A percentile compares a stretch with the other conserved stretches of the same genome.
Conservation (phyloP, 2,797 vertebrate genomes). For the Galaxias olidus region DNA sequence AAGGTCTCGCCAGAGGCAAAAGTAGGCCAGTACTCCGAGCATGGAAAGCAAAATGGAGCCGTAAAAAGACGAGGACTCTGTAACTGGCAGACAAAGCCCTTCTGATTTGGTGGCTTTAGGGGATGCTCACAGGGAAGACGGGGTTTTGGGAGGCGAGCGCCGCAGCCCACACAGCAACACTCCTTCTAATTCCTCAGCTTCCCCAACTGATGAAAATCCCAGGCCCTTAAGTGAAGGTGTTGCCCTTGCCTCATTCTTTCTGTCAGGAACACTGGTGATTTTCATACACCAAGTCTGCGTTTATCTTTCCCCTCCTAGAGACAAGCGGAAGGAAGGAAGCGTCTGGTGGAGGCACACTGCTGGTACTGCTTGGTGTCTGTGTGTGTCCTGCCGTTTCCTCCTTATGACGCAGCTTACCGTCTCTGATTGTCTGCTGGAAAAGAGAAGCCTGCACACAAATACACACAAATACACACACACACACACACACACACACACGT, state of each 20-base stretch:
- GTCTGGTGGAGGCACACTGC: too few species aligned
- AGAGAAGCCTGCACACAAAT: background rate
- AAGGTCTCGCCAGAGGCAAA: too few species aligned
- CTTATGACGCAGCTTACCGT: background rate
- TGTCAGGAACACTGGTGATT: constrained; percentile 28
- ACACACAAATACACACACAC: background rate
- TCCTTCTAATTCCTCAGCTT: constrained; percentile 34
- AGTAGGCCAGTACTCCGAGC: too few species aligned
- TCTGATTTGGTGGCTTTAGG: constrained; percentile 27
- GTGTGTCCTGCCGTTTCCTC: background rate
- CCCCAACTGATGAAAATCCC: constrained; percentile 34
- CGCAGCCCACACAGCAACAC: constrained; percentile 30
- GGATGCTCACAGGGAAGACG: constrained; percentile 25
- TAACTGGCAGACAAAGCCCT: constrained; percentile 17
- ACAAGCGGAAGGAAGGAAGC: too few species aligned
- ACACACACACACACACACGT: background rate
- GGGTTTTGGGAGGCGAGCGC: constrained; percentile 18
- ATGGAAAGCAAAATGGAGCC: background rate
- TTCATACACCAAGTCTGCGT: constrained; percentile 19
- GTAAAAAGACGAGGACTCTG: background rate
- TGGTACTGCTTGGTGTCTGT: too few species aligned
- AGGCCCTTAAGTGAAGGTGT: constrained; percentile 17
- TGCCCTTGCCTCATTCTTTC: constrained; percentile 26
- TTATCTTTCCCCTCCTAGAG: constrained; percentile 26
- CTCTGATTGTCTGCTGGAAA: background rate